Evolutionary conservation across 1,140 invertebrate genomes (phyloP).

Genomic region (Drosophila grimshawi): DNA sequence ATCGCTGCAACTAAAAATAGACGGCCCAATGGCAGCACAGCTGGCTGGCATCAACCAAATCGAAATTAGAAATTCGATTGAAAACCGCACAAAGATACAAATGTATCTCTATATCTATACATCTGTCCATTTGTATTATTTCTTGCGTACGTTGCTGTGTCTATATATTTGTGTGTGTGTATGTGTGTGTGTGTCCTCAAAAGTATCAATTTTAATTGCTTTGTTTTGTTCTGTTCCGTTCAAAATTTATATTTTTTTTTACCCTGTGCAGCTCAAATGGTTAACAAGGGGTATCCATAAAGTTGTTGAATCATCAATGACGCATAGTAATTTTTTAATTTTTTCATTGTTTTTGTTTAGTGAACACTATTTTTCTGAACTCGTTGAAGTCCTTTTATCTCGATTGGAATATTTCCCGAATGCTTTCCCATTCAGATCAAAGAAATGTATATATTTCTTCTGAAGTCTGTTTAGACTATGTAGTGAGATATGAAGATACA

Average conservation of each 20-base stretch:
- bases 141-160: too few species aligned
- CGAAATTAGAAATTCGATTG: conserved; percentile 51
- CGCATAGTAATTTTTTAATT: not conserved
- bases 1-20: conserved; percentile 72
- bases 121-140: conserved; percentile 4
- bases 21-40: conserved; percentile 68
- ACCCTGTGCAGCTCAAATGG: conserved; percentile 6
- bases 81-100: conserved; percentile 54
- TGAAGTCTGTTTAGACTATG: too few species aligned
- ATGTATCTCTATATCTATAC: conserved; percentile 24
- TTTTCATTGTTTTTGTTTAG: not conserved
- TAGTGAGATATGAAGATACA: too few species aligned
- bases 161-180: not conserved
- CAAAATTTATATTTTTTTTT: conserved; percentile 4
- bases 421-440: too few species aligned
- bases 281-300: not conserved
- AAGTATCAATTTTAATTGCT: conserved; percentile 55
- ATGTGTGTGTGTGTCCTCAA: conserved; percentile 21
- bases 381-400: too few species aligned
- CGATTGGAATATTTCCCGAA: too few species aligned
- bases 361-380: not conserved
- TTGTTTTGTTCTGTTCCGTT: conserved; percentile 17
- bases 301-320: not conserved
- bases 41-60: conserved; percentile 59
- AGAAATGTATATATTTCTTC: too few species aligned